Conservation (phyloP, 2,888 invertebrate species). For the Amblyjoppa proteus region DNA sequence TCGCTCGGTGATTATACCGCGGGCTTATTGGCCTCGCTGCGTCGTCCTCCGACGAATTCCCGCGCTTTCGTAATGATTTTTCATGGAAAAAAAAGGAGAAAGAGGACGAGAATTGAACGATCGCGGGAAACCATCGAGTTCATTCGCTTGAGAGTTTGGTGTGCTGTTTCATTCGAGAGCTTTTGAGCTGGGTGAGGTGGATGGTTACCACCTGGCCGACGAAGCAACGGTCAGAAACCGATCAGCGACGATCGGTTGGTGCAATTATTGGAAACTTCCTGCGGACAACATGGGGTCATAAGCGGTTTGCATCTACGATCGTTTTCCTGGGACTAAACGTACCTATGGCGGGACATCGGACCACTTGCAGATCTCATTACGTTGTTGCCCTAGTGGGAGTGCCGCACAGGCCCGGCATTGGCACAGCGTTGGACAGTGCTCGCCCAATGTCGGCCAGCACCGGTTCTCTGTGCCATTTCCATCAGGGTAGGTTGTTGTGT, state of each 20-base stretch:
- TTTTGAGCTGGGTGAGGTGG: constrained; percentile 12
- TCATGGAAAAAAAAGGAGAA: not conserved
- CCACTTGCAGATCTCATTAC: not conserved
- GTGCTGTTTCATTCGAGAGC: constrained; percentile 8
- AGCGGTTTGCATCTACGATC: not conserved
- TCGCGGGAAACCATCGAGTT: constrained; percentile 44
- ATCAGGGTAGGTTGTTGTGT: not conserved
- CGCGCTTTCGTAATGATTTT: constrained; percentile 53
- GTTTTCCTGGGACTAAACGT: not conserved
- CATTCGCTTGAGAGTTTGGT: constrained; percentile 34
- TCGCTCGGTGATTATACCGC: constrained; percentile 49
- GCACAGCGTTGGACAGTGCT: no score
- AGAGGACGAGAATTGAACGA: constrained; percentile 11
- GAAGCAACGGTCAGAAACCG: not conserved
- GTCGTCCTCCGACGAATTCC: constrained; percentile 55
- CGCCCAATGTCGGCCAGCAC: no score
- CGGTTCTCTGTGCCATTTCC: not conserved
- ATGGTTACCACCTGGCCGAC: not conserved
- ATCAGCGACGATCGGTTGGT: not conserved
- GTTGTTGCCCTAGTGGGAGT: not conserved
- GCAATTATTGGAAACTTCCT: not conserved
- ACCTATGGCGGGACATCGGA: not conserved
- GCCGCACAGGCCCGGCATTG: no score
- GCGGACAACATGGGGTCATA: not conserved
- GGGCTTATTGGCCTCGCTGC: constrained; percentile 18